Percentiles rank a stretch among this genome's conserved stretches.
These are phyloP conservation scores for Ctenodactylus gundi DNA, from an alignment of 2,113 vertebrate genomes.

Conservation along the genomic window DNA sequence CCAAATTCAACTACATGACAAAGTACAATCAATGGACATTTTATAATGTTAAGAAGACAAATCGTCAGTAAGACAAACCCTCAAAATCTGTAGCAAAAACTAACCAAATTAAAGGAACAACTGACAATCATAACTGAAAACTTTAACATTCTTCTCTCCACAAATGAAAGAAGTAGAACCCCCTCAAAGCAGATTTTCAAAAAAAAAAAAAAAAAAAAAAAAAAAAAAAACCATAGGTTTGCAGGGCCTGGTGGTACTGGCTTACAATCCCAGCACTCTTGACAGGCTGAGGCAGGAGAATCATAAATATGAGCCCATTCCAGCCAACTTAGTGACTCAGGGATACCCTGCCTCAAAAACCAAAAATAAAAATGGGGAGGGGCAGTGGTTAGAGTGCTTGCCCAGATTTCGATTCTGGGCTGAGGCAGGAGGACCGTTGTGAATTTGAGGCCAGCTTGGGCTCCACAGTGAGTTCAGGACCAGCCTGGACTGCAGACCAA, in stretches of 20 bases:
- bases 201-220: too few relatives aligned
- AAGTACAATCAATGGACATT: neutral
- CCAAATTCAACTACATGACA: neutral
- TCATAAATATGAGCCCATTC: neutral
- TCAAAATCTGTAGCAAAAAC: constrained; percentile 22
- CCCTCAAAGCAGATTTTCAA: too few relatives aligned
- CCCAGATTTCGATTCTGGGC: too few relatives aligned
- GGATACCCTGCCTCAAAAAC: neutral
- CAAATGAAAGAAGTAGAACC: neutral
- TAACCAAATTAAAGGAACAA: neutral
- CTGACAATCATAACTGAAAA: neutral
- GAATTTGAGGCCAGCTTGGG: too few relatives aligned
- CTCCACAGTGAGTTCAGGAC: too few relatives aligned
- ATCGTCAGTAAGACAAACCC: neutral
- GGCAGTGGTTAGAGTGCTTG: too few relatives aligned
- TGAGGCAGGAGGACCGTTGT: too few relatives aligned
- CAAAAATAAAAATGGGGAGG: neutral
- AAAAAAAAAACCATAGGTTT: neutral
- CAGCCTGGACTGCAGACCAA: too few relatives aligned
- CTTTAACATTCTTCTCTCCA: neutral
- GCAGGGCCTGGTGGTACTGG: neutral
- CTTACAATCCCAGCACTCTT: neutral
- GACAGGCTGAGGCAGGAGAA: neutral
- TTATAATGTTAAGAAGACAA: neutral
- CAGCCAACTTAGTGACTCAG: neutral